Evolutionary conservation across 2,113 vertebrate species (phyloP).

Genomic region (Aepyceros melampus): DNA sequence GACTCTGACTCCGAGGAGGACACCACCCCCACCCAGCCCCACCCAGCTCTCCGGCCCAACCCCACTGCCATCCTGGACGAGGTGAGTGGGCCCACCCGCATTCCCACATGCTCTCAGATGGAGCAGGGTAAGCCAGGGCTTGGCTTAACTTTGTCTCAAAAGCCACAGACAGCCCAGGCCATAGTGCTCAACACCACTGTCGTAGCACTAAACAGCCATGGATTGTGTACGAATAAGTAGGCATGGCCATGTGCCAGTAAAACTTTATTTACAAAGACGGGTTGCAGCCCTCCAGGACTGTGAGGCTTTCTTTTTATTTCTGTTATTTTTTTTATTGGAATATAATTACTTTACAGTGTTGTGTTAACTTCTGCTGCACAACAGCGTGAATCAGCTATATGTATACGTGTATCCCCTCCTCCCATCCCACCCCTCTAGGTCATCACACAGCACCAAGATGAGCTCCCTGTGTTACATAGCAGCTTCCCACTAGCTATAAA

Average conservation of each 20-base stretch:
- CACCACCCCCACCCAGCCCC: accelerated
- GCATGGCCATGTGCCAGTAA: accelerated
- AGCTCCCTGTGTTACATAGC: background rate
- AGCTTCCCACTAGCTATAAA: background rate
- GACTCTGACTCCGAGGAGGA: slow-evolving; percentile 89
- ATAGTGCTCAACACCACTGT: accelerated
- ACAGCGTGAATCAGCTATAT: background rate
- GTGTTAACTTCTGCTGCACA: background rate
- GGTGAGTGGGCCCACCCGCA: slow-evolving; percentile 34
- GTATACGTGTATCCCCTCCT: background rate
- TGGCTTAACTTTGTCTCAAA: background rate
- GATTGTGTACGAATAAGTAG: accelerated
- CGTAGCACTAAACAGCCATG: accelerated
- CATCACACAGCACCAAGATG: background rate
- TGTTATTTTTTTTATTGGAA: background rate
- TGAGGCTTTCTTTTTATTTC: background rate
- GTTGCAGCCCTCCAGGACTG: background rate
- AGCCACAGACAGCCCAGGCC: background rate
- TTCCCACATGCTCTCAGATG: accelerated
- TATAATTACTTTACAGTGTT: background rate
- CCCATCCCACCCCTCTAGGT: background rate
- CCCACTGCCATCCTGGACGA: slow-evolving; percentile 90
- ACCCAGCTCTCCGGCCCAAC: background rate
- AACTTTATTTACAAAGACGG: background rate
- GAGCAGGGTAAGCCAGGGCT: accelerated